Conservation (phyloP, 2,113 vertebrate species). For the Hippopotamus amphibius region DNA sequence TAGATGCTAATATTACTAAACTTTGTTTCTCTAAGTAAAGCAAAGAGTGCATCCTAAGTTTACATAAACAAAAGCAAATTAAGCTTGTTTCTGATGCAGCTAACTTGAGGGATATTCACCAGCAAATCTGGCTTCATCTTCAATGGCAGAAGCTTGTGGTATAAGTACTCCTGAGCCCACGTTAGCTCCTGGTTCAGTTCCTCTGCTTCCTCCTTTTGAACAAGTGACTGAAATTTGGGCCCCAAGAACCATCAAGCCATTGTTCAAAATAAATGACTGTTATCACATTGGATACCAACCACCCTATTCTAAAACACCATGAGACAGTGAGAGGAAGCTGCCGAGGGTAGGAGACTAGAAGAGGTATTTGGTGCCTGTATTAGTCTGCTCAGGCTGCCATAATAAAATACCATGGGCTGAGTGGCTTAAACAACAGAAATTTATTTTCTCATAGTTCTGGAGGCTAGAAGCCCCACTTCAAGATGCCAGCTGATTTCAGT, state of each 20-base stretch:
- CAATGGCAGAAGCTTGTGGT: not conserved
- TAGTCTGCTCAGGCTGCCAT: not conserved
- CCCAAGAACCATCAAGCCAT: not conserved
- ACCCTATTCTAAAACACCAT: not conserved
- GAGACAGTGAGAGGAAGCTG: not conserved
- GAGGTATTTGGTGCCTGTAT: not conserved
- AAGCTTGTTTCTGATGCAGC: conserved; percentile 5
- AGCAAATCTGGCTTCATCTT: not conserved
- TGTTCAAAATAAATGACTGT: conserved; percentile 19
- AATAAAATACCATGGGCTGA: not conserved
- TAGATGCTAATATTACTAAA: not conserved
- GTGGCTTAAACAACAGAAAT: not conserved
- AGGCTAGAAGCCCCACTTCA: not conserved
- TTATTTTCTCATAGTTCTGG: not conserved
- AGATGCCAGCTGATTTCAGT: not conserved
- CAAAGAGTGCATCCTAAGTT: not conserved
- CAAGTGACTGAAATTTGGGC: not conserved
- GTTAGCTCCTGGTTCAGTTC: not conserved
- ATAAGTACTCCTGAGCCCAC: not conserved
- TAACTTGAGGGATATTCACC: not conserved
- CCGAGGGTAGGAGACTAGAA: not conserved
- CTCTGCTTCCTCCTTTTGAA: not conserved
- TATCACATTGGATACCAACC: not conserved
- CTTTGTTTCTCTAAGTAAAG: conserved; percentile 29
- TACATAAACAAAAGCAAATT: not conserved